phyloP scores from a whole-genome alignment of 2,888 invertebrate genomes.

The Lasioglossum morio region DNA sequence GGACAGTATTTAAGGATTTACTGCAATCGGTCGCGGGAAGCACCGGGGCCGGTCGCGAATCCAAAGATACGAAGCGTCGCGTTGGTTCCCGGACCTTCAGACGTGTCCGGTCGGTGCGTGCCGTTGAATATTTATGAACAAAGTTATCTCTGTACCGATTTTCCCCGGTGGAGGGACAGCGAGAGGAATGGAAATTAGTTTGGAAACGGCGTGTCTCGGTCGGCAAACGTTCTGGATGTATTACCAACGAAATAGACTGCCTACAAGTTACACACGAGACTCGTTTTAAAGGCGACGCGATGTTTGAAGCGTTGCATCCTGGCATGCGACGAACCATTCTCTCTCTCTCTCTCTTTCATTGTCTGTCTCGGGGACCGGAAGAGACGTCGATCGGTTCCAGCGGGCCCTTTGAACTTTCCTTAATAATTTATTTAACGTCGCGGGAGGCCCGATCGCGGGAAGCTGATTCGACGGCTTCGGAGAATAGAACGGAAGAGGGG shows the following conservation, averaged over 20 bases:
- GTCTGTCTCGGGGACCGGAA: background rate
- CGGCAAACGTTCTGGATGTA: background rate
- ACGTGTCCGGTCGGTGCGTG: slow-evolving; percentile 1
- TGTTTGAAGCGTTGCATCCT: background rate
- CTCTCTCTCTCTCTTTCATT: background rate
- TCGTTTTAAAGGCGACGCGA: background rate
- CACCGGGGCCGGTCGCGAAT: background rate
- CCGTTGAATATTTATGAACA: slow-evolving; percentile 16
- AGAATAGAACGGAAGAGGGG: background rate
- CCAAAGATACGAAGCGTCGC: background rate
- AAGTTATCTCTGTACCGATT: slow-evolving; percentile 13
- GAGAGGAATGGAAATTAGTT: slow-evolving; percentile 7
- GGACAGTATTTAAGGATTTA: no score
- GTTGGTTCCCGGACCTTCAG: background rate
- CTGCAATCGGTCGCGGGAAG: background rate
- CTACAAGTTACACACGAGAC: background rate
- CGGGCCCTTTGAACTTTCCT: background rate
- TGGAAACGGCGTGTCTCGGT: background rate
- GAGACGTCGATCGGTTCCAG: background rate
- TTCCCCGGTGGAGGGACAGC: background rate
- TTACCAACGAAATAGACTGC: background rate
- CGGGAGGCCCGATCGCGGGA: background rate
- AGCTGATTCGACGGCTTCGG: background rate
- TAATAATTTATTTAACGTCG: slow-evolving; percentile 11
- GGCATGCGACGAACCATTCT: background rate